A percentile compares a stretch with the other conserved stretches of the same genome.
These are phyloP conservation scores for Albula goreensis DNA, from an alignment of 2,113 vertebrate genomes.

Conservation along the genomic window DNA sequence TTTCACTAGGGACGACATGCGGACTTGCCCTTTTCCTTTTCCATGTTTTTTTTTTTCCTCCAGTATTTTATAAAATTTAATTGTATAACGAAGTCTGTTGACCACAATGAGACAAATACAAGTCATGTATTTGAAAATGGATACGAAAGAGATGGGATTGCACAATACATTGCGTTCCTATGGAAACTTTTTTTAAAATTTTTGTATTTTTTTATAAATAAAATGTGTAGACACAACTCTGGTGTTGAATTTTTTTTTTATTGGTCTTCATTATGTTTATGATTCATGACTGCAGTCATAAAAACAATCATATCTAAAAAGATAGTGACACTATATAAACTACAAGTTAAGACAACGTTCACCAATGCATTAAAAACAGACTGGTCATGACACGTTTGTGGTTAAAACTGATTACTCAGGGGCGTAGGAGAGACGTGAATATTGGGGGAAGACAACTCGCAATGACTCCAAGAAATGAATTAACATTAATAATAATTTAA, in stretches of 20 bases:
- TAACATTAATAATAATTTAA: too few species aligned
- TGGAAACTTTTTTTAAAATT: constrained; percentile 86
- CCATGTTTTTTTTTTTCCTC: constrained; percentile 46
- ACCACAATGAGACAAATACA: constrained; percentile 28
- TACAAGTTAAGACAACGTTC: too few species aligned
- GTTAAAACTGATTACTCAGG: too few species aligned
- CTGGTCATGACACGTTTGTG: too few species aligned
- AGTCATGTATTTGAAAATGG: constrained; percentile 62
- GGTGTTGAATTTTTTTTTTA: neutral
- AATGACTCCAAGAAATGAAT: too few species aligned
- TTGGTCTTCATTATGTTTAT: neutral
- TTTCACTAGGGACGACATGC: constrained; percentile 40
- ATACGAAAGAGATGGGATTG: constrained; percentile 83
- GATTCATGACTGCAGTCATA: neutral
- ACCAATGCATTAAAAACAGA: too few species aligned
- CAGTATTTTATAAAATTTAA: constrained; percentile 58
- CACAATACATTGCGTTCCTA: constrained; percentile 90
- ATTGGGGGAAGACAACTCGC: too few species aligned
- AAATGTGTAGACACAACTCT: constrained; percentile 51
- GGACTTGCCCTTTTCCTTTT: constrained; percentile 37
- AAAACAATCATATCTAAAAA: too few species aligned
- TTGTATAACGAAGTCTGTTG: neutral
- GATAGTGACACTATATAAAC: too few species aligned
- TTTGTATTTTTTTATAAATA: constrained; percentile 71
- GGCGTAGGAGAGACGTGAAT: too few species aligned